phyloP scores from a whole-genome alignment of 2,113 vertebrate species.

The Ophthalmolycus amberensis region DNA sequence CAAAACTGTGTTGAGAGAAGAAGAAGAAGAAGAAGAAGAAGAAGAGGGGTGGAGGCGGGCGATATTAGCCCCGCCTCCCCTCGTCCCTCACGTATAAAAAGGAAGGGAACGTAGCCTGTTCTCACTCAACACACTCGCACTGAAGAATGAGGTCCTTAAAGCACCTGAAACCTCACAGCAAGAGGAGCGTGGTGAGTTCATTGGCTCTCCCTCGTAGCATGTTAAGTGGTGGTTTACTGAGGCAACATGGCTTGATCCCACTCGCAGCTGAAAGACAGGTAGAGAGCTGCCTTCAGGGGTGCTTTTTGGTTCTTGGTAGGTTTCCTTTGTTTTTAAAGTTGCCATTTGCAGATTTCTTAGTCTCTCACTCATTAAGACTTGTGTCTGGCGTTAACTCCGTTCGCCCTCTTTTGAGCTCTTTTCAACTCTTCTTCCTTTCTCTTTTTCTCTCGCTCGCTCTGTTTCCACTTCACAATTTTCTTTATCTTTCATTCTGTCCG shows the following conservation, averaged over 20 bases:
- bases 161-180: slow-evolving; percentile 85
- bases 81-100: slow-evolving; percentile 69
- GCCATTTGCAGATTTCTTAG: not conserved
- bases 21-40: slow-evolving; percentile 5
- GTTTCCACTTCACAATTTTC: slow-evolving; percentile 27
- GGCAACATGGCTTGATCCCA: slow-evolving; percentile 3
- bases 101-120: slow-evolving; percentile 62
- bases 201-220: slow-evolving; percentile 37
- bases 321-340: slow-evolving; percentile 55
- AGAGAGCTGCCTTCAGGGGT: not conserved
- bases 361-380: slow-evolving; percentile 20
- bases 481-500: slow-evolving; percentile 63
- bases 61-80: slow-evolving; percentile 64
- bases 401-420: slow-evolving; percentile 18
- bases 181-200: slow-evolving; percentile 83
- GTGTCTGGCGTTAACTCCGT: slow-evolving; percentile 3
- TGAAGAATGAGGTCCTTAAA: slow-evolving; percentile 84
- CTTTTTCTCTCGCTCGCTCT: slow-evolving; percentile 5
- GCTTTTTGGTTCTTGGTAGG: not conserved
- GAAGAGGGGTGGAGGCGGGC: slow-evolving; percentile 46
- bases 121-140: slow-evolving; percentile 68
- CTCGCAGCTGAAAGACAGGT: slow-evolving; percentile 6
- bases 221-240: slow-evolving; percentile 24
- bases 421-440: slow-evolving; percentile 31
- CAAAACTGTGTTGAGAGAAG: slow-evolving; percentile 51